phyloP scores from a whole-genome alignment of 2,113 vertebrate species.

The Syngnathus scovelli region DNA sequence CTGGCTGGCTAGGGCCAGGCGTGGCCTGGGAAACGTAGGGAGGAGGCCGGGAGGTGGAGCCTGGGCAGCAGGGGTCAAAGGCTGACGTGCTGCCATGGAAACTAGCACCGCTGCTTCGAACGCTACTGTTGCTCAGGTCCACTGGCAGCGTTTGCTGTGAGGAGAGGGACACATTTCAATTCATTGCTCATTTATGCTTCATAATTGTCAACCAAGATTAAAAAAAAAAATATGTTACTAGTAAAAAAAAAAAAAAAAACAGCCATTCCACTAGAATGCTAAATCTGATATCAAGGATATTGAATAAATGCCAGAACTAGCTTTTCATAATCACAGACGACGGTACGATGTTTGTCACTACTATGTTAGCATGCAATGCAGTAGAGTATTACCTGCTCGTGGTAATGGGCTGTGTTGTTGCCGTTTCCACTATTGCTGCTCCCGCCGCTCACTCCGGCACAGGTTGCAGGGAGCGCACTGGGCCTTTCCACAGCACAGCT shows the following conservation, averaged over 20 bases:
- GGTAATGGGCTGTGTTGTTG: constrained; percentile 75
- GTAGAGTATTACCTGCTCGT: constrained; percentile 58
- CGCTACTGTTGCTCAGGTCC: constrained; percentile 87
- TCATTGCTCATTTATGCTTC: no score
- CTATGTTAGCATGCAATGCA: not conserved
- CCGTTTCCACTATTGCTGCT: constrained; percentile 38
- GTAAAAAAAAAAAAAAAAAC: not conserved
- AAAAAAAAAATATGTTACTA: no score
- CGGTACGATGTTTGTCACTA: not conserved
- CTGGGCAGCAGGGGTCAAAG: constrained; percentile 96
- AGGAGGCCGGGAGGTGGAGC: constrained; percentile 83
- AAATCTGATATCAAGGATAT: not conserved
- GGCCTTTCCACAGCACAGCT: constrained; percentile 87
- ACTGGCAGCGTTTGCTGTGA: constrained; percentile 90
- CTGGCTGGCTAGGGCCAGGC: constrained; percentile 82
- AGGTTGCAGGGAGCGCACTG: constrained; percentile 80
- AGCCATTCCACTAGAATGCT: no score
- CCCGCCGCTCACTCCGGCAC: constrained; percentile 74
- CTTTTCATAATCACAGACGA: not conserved
- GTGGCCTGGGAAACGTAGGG: constrained; percentile 82
- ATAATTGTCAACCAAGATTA: no score
- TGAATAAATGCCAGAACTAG: not conserved
- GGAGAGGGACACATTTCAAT: constrained; percentile 1
- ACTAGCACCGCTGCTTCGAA: constrained; percentile 74
- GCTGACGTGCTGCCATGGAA: constrained; percentile 90